Evolutionary conservation across 2,888 invertebrate genomes (phyloP), one percentile per base, ranked within the genome.

Genomic region (Marronus borbonicus): DNA sequence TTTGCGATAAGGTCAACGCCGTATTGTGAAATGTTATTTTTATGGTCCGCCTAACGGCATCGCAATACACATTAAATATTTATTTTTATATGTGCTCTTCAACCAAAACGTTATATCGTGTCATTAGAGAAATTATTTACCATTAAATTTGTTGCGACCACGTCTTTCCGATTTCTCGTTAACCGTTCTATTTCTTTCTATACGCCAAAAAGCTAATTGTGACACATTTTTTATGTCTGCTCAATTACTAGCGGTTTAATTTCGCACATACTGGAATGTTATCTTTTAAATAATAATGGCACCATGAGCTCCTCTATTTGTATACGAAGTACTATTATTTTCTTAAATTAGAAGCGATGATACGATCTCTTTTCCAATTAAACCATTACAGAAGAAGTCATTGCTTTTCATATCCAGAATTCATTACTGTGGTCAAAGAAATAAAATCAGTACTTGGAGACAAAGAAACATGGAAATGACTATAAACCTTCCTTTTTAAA

Each of bases 81-180:
- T 75, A 68, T 66, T 78, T 77, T 72, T 69, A 77, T 77, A 60
- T 39, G 64, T 64, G 77, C 64, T 72, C 78, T 49, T 78, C 68
- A 66, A 78, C 68, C 78, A 62, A 75, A 76, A 78, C 78, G 75
- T 39, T 69, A 76, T 64, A 66, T 58, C 55, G 60, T 76, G 75
- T 78, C 78, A 78, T 78, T 75, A 72, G 72, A 60, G 72, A 39
- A 72, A 58, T 72, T 72, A 72, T 36, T 72, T 20, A 58, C 72
- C 58, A 72, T 72, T 72, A 72, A 72, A 58, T 58, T 58, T 20
- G 20, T 8, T 17, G 24, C 39, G 50, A 68, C 28, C 50, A 50
- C 28, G 28, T 68, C 24, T 68, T 68, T 68, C 66, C 66, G 49
- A 68, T 68, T 68, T 50, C 28, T 68, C 12, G 7, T 68, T 68